Conservation (phyloP, 2,113 vertebrate species). For the Plecotus auritus region DNA sequence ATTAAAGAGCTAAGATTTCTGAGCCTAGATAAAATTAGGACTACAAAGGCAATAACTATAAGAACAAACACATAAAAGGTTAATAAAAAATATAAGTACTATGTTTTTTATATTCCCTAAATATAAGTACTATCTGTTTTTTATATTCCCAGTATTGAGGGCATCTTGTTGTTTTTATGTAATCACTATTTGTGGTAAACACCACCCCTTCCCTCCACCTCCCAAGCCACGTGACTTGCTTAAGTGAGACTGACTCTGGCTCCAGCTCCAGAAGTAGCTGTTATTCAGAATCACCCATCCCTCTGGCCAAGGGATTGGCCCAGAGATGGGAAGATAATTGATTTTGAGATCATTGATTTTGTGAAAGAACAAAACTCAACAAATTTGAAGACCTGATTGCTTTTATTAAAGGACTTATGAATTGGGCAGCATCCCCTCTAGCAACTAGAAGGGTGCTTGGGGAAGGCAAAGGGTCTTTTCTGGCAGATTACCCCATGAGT, state of each 20-base stretch:
- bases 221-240: background rate
- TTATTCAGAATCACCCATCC: background rate
- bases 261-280: background rate
- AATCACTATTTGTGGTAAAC: background rate
- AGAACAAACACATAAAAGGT: background rate
- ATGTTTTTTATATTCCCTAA: background rate
- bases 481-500: background rate
- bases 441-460: no score
- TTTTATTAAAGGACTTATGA: background rate
- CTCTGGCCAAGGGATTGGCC: background rate
- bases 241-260: background rate
- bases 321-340: background rate
- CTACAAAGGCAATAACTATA: background rate
- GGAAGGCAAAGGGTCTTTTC: background rate
- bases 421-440: background rate
- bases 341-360: background rate
- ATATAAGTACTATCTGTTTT: background rate
- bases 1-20: background rate
- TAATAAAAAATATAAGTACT: background rate
- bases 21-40: background rate
- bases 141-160: background rate
- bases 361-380: background rate
- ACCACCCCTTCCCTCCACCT: background rate
- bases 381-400: background rate
- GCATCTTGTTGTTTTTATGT: background rate